A percentile compares a stretch with the other conserved stretches of the same genome.
These are phyloP conservation scores for Idaea biselata DNA, from an alignment of 2,888 invertebrate species.

Conservation along the genomic window DNA sequence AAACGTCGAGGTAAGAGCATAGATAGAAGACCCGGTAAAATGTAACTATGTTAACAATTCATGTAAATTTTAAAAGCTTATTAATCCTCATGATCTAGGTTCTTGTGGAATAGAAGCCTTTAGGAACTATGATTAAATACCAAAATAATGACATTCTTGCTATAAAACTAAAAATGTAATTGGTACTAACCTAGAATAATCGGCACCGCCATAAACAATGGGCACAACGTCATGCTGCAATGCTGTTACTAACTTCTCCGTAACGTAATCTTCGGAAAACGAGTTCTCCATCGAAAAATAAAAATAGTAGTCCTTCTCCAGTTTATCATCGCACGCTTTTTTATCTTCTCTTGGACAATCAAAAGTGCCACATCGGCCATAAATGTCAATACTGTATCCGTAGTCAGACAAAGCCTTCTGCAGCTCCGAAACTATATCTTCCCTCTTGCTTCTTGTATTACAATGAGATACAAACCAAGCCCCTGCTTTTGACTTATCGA, in stretches of 20 bases:
- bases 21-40: too few species aligned
- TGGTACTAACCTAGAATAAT: conserved; percentile 76
- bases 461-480: conserved; percentile 74
- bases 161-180: conserved; percentile 82
- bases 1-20: too few species aligned
- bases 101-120: too few species aligned
- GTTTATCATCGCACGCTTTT: conserved; percentile 46
- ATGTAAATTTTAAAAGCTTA: too few species aligned
- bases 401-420: conserved; percentile 41
- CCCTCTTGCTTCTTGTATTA: conserved; percentile 46
- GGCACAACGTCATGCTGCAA: conserved; percentile 82
- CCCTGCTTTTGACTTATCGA: conserved; percentile 56
- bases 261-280: conserved; percentile 78
- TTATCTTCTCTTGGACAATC: conserved; percentile 43
- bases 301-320: conserved; percentile 84
- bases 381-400: conserved; percentile 72
- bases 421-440: conserved; percentile 41
- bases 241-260: conserved; percentile 82
- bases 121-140: too few species aligned
- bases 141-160: too few species aligned
- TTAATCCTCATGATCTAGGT: too few species aligned
- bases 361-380: conserved; percentile 73
- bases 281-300: conserved; percentile 88
- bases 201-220: conserved; percentile 84
- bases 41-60: too few species aligned